Conservation (phyloP, 2,797 vertebrate genomes). For the Peromyscus eremicus region DNA sequence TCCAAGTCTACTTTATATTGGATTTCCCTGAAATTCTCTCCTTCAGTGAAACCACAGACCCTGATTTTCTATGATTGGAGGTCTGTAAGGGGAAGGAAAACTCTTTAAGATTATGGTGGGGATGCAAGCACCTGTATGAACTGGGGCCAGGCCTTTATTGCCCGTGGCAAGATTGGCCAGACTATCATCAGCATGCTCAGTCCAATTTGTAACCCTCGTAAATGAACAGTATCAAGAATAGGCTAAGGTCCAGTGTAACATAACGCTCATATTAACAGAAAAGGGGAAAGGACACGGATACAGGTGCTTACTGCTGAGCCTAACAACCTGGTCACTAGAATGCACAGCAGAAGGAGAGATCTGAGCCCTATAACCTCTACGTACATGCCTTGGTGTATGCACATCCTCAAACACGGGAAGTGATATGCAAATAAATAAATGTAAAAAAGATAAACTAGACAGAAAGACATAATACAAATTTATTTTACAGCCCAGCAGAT, state of each 20-base stretch:
- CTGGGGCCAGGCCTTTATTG: background rate
- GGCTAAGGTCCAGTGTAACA: background rate
- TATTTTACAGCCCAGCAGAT: background rate
- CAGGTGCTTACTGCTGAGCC: no score
- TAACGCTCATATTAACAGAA: background rate
- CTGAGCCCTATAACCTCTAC: background rate
- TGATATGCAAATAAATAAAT: background rate
- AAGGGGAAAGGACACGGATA: background rate
- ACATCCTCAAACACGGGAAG: background rate
- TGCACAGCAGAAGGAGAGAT: background rate
- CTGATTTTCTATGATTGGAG: background rate
- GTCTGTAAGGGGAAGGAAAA: background rate
- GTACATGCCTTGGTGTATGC: background rate
- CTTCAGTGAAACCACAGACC: background rate
- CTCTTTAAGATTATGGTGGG: no score
- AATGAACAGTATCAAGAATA: background rate
- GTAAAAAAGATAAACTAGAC: slow-evolving; percentile 1
- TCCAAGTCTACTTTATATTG: background rate
- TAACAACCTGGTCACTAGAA: background rate
- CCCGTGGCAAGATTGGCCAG: background rate
- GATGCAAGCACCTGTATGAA: background rate
- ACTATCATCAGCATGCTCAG: background rate
- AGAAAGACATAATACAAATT: background rate
- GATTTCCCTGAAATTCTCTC: background rate
- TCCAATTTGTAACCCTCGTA: background rate